Evolutionary conservation across 2,113 vertebrate genomes (phyloP), one percentile per base, ranked within the genome.

Genomic region (Sakesphorus luctuosus): DNA sequence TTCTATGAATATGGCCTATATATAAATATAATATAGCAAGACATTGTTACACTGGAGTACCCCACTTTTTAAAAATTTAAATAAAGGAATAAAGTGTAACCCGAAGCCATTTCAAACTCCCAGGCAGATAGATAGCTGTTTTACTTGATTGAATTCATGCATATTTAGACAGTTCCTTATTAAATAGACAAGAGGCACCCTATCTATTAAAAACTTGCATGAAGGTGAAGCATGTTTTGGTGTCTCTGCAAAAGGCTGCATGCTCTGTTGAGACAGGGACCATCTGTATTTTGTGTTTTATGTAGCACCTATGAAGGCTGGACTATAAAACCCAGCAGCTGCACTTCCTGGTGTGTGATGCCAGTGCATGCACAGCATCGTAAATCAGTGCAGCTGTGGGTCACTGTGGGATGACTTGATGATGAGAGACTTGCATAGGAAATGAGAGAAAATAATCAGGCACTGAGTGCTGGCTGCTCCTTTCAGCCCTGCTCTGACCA

Each of bases 391-490:
- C 72, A 93, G 89, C 94, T 94, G 94, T 62, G 93, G 91, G 94
- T 68, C 89, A 66, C 87, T 71, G 59, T 53, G 80, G 84, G 56
- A 63, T 81, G 73, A 19, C 52, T 66, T 10, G 63, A 36, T 71
- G 77, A 35, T 40, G 49, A 81, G 56, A 74, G n/a, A 7, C 76
- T 68, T 88, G 78, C 68, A 61, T 65, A 76, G 93, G 50, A 95
- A 95, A 90, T 94, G 62, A 96, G 91, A 52, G 67, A 58, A 80
- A 90, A 92, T 83, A 87, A 75, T 67, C 79, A 87, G 73, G 61
- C 69, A 62, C 35, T 17, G 55, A 87, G 68, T 38, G 55, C 47
- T 75, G 55, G 67, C 84, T 81, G 61, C 67, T 93, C 49, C 58
- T 61, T 40, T 11, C 75, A 83, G 62, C 49, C 75, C 71, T 46